Base-by-base conservation (phyloP, 2,113 vertebrate genomes). In the Ploceus nigricollis region DNA sequence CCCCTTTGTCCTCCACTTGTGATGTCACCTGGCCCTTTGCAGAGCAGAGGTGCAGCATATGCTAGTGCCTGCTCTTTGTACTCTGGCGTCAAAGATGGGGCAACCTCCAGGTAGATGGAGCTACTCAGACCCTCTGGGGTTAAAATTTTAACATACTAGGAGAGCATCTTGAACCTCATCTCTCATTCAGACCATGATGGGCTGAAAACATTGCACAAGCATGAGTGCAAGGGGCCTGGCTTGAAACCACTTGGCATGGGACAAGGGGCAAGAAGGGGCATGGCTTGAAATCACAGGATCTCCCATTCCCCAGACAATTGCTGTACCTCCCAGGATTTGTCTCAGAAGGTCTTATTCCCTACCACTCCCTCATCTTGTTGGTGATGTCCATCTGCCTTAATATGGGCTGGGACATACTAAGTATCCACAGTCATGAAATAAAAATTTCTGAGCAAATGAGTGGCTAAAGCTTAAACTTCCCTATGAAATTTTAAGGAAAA, bases 1-100 rank as follows among this genome's bases (percentile, higher is more conserved):
- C 9, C 20, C n/a, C 20, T 12, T 15, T 11, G 33, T 39, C 12
- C 56, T 21, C 14, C 4, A 6, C 4, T 24, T 8, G 2, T 3
- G 0, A 6, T 47, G 58, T 42, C 48, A 33, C 14, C 51, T 24
- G 35, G 31, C 30, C 44, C 20, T 82, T 48, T 82, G 51, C 40
- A 57, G 53, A 60, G 70, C 61, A 70, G 70, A 82, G 14, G 12
- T 63, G 22, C 42, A 76, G 44, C 16, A 8, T 0, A 1, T 76
- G 24, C 58, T 60, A 4, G 18, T 56, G 63, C 40, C 39, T 53
- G 23, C 27, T 75, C 30, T 87, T 82, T 35, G 18, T 27, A 22
- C 30, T 2, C 0, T 60, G 24, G 8, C 20, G 11, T 56, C 71
- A 30, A 44, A 69, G 30, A 33, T 16, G 13, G 27, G 14, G 11